These are phyloP conservation scores for Troglohyphantes excavatus DNA, from an alignment of 2,888 invertebrate species.

Conservation along the genomic window DNA sequence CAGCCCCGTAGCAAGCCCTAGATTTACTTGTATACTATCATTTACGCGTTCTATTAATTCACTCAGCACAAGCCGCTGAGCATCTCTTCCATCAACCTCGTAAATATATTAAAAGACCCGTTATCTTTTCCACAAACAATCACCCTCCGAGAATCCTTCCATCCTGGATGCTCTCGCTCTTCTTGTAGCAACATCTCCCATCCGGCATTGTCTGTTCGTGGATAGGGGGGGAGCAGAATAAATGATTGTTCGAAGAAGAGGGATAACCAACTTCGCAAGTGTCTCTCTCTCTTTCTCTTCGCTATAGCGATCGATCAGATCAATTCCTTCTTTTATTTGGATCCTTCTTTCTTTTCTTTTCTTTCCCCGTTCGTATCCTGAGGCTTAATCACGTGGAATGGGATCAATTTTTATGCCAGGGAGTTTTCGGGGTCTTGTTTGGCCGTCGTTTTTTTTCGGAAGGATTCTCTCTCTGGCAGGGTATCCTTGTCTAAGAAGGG, in stretches of 20 bases:
- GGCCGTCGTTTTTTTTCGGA: slow-evolving; percentile 16
- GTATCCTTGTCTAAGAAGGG: neutral
- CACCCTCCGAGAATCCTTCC: neutral
- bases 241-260: neutral
- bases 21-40: too few relatives aligned
- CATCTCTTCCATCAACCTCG: too few relatives aligned
- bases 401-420: slow-evolving; percentile 56
- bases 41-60: too few relatives aligned
- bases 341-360: neutral
- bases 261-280: neutral
- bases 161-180: neutral
- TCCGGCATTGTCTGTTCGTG: neutral
- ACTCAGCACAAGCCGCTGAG: too few relatives aligned
- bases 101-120: neutral
- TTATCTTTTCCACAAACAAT: slow-evolving; percentile 2
- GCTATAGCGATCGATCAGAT: slow-evolving; percentile 19
- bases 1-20: too few relatives aligned
- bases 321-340: slow-evolving; percentile 1
- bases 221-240: neutral
- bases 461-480: slow-evolving; percentile 25
- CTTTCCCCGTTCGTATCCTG: neutral
- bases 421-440: slow-evolving; percentile 1
- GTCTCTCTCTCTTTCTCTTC: slow-evolving; percentile 19
- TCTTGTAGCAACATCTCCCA: neutral
- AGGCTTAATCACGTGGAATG: slow-evolving; percentile 52